Evolutionary conservation across 2,888 invertebrate genomes (phyloP).

Genomic region (Colletes collaris): DNA sequence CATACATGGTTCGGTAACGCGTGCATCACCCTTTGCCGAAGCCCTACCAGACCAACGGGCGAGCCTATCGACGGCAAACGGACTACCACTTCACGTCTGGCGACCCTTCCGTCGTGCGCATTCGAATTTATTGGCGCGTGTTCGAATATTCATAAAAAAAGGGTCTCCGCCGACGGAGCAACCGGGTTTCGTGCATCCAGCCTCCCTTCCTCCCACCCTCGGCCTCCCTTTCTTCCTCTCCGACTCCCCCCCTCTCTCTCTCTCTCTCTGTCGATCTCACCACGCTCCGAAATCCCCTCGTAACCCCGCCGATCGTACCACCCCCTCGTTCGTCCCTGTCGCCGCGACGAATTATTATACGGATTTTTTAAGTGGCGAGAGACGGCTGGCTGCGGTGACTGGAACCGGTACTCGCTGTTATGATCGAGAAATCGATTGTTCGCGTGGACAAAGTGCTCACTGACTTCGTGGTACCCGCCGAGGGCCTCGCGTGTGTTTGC

Average conservation of each 20-base stretch:
- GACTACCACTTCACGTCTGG: constrained; percentile 80
- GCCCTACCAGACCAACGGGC: constrained; percentile 66
- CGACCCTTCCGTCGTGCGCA: constrained; percentile 81
- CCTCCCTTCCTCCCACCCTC: constrained; percentile 16
- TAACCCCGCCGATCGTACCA: neutral
- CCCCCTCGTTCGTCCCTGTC: constrained; percentile 41
- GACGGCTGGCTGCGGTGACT: constrained; percentile 52
- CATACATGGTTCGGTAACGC: constrained; percentile 24
- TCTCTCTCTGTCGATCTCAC: constrained; percentile 14
- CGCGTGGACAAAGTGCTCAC: constrained; percentile 78
- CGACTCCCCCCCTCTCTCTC: constrained; percentile 4
- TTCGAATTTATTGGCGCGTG: constrained; percentile 82
- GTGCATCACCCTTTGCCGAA: constrained; percentile 63
- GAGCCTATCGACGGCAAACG: constrained; percentile 70
- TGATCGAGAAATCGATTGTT: constrained; percentile 79
- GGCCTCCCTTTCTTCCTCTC: constrained; percentile 5
- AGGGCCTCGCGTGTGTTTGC: constrained; percentile 22
- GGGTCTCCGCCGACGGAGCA: constrained; percentile 65
- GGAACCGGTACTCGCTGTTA: constrained; percentile 73
- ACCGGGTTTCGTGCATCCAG: constrained; percentile 47
- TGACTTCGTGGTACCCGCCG: constrained; percentile 71
- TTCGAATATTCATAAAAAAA: constrained; percentile 80
- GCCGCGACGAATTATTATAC: constrained; percentile 68
- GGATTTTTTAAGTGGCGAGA: constrained; percentile 64
- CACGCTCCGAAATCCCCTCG: neutral